A percentile compares a stretch with the other conserved stretches of the same genome.
phyloP scores from a whole-genome alignment of 1,140 invertebrate genomes.

The Atta cephalotes region DNA sequence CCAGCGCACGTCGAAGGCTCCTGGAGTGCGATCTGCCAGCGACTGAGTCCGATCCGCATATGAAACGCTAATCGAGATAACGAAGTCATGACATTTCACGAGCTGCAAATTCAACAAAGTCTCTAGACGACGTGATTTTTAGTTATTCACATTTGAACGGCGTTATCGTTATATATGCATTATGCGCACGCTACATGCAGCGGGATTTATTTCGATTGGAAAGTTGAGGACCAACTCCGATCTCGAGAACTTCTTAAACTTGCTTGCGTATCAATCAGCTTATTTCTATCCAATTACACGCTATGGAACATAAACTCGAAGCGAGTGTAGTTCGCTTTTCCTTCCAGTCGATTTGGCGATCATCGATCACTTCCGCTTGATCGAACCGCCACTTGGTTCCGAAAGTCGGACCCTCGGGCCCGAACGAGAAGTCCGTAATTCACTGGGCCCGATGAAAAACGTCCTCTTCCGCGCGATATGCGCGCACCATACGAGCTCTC shows the following conservation, averaged over 20 bases:
- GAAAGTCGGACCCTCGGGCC: slow-evolving; percentile 37
- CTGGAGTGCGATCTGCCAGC: background rate
- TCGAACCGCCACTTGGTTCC: slow-evolving; percentile 30
- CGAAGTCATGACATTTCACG: slow-evolving; percentile 32
- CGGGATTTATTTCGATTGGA: slow-evolving; percentile 16
- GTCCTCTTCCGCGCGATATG: slow-evolving; percentile 28
- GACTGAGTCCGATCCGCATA: background rate
- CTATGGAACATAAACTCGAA: background rate
- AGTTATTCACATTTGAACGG: slow-evolving; percentile 11
- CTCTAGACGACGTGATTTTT: background rate
- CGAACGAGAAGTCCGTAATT: slow-evolving; percentile 28
- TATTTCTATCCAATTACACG: slow-evolving; percentile 8
- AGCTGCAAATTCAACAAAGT: background rate
- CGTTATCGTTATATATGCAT: background rate
- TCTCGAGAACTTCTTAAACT: slow-evolving; percentile 25
- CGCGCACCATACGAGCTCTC: background rate
- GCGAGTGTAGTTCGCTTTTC: slow-evolving; percentile 7
- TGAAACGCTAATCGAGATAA: slow-evolving; percentile 31
- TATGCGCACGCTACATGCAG: background rate
- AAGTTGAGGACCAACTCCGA: slow-evolving; percentile 23
- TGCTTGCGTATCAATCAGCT: slow-evolving; percentile 4
- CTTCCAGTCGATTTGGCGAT: slow-evolving; percentile 41
- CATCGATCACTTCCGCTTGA: slow-evolving; percentile 58
- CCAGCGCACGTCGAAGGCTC: slow-evolving; percentile 17
- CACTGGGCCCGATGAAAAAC: slow-evolving; percentile 40